A percentile compares a stretch with the other conserved stretches of the same genome.
Evolutionary conservation across 1,140 invertebrate species (phyloP).

Genomic region (Eurytemora carolleeae): DNA sequence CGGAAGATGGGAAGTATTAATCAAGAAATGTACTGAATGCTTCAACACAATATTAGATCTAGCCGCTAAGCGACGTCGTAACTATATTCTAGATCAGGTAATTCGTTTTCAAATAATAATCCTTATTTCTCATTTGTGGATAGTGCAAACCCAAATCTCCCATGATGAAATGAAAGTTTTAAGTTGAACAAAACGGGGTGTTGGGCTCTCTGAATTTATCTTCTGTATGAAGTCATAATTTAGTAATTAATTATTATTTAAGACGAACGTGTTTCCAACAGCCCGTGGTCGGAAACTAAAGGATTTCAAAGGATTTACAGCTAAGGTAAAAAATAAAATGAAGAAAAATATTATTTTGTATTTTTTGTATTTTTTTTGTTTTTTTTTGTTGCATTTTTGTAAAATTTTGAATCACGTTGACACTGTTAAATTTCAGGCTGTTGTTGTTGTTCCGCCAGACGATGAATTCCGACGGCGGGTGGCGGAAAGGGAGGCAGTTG

Average conservation of each 20-base stretch:
- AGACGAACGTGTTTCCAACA: conserved; percentile 11
- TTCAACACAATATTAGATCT: conserved; percentile 60
- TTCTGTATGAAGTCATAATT: background rate
- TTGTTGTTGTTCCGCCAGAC: conserved; percentile 68
- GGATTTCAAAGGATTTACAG: conserved; percentile 4
- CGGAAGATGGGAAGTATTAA: conserved; percentile 61
- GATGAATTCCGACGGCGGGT: conserved; percentile 62
- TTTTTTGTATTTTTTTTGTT: too few species aligned
- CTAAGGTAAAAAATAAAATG: background rate
- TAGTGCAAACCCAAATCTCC: too few species aligned
- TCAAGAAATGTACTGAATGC: conserved; percentile 64
- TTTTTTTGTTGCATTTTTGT: too few species aligned
- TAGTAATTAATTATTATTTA: background rate
- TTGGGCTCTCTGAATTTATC: too few species aligned
- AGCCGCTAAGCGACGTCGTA: conserved; percentile 53
- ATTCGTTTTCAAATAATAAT: background rate
- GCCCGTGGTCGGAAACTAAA: background rate
- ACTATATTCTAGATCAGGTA: conserved; percentile 91
- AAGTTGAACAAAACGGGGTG: too few species aligned
- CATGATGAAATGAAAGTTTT: too few species aligned
- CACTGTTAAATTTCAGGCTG: conserved; percentile 57
- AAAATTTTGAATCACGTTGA: background rate
- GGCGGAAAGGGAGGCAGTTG: conserved; percentile 49
- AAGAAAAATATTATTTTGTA: background rate
- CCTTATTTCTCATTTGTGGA: too few species aligned